A percentile compares a stretch with the other conserved stretches of the same genome.
These are phyloP conservation scores for Crotalus tigris DNA, from an alignment of 2,113 vertebrate species.

Conservation along the genomic window DNA sequence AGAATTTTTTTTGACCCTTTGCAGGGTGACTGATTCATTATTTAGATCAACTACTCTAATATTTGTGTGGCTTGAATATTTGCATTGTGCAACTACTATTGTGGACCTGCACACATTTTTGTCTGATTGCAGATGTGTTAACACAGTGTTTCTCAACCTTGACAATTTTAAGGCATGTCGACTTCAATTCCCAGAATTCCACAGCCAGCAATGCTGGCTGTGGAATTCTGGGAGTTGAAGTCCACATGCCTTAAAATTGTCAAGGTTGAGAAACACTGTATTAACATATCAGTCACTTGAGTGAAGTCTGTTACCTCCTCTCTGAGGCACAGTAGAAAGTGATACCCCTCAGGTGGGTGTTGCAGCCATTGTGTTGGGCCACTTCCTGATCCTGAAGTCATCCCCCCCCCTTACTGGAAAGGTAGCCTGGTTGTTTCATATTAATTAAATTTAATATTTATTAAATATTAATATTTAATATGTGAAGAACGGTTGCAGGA, in stretches of 20 bases:
- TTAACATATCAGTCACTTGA: background rate
- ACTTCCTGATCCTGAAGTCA: background rate
- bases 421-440: background rate
- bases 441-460: background rate
- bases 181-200: too few species aligned
- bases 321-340: background rate
- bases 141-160: background rate
- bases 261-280: too few species aligned
- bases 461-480: too few species aligned
- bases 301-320: background rate
- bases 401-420: background rate
- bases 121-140: background rate
- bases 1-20: background rate
- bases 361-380: background rate
- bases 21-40: background rate
- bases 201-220: too few species aligned
- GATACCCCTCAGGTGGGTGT: accelerated
- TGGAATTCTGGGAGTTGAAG: too few species aligned
- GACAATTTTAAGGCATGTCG: too few species aligned
- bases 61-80: background rate
- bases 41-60: background rate
- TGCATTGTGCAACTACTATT: background rate
- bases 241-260: too few species aligned
- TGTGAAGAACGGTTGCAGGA: background rate
- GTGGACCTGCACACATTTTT: background rate